These are phyloP conservation scores for Drosophila ogumai DNA, from an alignment of 1,140 invertebrate species.

Conservation along the genomic window DNA sequence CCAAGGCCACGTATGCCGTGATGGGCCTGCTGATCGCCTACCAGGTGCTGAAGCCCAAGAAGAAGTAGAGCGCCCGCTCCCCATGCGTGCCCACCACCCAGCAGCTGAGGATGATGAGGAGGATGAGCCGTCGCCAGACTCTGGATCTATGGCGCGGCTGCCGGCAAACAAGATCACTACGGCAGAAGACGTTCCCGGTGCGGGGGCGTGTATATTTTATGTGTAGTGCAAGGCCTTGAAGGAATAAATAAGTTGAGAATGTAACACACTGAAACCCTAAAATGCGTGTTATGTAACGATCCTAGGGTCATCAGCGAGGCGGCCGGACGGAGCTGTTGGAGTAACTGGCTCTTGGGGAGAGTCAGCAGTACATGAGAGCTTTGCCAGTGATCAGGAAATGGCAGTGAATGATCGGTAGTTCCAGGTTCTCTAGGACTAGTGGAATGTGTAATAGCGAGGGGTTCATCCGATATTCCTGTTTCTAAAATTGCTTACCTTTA, in stretches of 20 bases:
- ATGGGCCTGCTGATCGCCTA: slow-evolving; percentile 87
- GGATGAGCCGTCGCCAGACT: slow-evolving; percentile 3
- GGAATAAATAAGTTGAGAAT: slow-evolving; percentile 71
- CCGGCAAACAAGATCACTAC: slow-evolving; percentile 15
- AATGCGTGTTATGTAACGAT: slow-evolving; percentile 64
- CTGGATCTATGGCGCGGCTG: slow-evolving; percentile 14
- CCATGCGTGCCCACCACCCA: not conserved
- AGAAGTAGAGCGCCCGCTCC: slow-evolving; percentile 85
- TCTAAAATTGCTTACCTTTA: too few species aligned
- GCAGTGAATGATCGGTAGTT: not conserved
- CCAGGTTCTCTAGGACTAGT: too few species aligned
- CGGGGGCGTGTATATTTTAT: slow-evolving; percentile 56
- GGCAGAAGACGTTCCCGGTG: slow-evolving; percentile 4
- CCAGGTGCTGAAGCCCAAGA: slow-evolving; percentile 87
- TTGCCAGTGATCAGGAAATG: too few species aligned
- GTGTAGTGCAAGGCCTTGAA: slow-evolving; percentile 69
- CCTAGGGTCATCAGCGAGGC: not conserved
- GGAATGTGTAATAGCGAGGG: not conserved
- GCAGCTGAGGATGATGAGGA: slow-evolving; percentile 2
- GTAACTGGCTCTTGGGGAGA: not conserved
- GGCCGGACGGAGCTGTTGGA: not conserved
- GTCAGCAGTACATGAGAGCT: not conserved
- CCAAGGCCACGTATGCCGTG: slow-evolving; percentile 88
- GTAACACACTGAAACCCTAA: slow-evolving; percentile 30
- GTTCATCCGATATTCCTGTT: not conserved